Percentiles rank a stretch among this genome's conserved stretches.
These are phyloP conservation scores for Anoplophora glabripennis DNA, from an alignment of 1,140 invertebrate genomes.

Conservation along the genomic window DNA sequence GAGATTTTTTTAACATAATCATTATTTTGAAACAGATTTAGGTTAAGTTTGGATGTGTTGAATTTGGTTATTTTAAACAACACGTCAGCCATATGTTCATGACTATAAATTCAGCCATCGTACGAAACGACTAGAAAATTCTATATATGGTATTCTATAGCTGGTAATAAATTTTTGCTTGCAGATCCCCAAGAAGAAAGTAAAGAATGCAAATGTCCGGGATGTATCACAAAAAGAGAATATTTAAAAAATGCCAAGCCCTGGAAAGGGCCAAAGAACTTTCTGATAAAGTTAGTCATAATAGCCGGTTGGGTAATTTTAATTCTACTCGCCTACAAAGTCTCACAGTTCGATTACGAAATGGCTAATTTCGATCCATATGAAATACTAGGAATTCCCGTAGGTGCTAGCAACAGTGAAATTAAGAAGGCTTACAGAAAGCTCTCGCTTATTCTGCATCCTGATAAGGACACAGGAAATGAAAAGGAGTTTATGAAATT, in stretches of 20 bases:
- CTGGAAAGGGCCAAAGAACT: constrained; percentile 77
- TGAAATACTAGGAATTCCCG: constrained; percentile 87
- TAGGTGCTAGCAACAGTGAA: constrained; percentile 77
- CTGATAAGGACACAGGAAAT: constrained; percentile 91
- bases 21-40: not conserved
- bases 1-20: not conserved
- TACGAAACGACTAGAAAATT: too few relatives aligned
- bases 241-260: constrained; percentile 80
- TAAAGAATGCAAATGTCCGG: constrained; percentile 82
- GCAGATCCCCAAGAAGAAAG: constrained; percentile 70
- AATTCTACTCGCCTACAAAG: constrained; percentile 88
- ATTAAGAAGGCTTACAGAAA: constrained; percentile 96
- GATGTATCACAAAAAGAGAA: constrained; percentile 81
- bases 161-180: constrained; percentile 8
- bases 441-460: constrained; percentile 91
- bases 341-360: constrained; percentile 96
- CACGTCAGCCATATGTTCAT: too few relatives aligned
- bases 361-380: constrained; percentile 99
- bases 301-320: constrained; percentile 87
- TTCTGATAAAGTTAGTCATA: constrained; percentile 62
- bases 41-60: not conserved
- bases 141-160: not conserved
- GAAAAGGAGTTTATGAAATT: constrained; percentile 97
- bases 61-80: not conserved
- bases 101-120: too few relatives aligned